Evolutionary conservation across 2,113 vertebrate species (phyloP).

Genomic region (Xyrauchen texanus): DNA sequence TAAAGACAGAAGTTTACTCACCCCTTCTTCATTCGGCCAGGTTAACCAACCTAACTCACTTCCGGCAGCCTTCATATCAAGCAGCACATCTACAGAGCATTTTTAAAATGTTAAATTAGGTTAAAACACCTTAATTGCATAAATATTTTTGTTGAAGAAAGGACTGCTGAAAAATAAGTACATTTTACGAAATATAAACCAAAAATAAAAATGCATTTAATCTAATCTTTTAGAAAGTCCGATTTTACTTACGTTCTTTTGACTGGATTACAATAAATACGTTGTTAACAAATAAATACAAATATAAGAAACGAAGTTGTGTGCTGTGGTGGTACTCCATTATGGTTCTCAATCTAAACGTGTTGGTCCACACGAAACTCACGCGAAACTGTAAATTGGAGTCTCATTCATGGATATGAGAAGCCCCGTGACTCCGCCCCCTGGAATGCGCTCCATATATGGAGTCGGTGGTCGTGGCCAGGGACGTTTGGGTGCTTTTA

Average conservation of each 20-base stretch:
- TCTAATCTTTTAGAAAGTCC: background rate
- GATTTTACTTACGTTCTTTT: constrained; percentile 74
- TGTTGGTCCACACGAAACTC: constrained; percentile 17
- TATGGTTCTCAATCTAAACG: constrained; percentile 34
- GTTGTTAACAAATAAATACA: constrained; percentile 66
- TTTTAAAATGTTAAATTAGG: too few species aligned
- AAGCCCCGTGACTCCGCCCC: constrained; percentile 65
- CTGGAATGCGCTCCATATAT: constrained; percentile 69
- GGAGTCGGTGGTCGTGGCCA: constrained; percentile 59
- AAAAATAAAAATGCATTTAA: too few species aligned
- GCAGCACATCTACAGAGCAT: constrained; percentile 79
- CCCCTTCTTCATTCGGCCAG: constrained; percentile 85
- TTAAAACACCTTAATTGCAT: too few species aligned
- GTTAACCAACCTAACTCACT: constrained; percentile 94
- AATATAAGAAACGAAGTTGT: constrained; percentile 46
- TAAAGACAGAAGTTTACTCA: constrained; percentile 66
- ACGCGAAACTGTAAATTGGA: constrained; percentile 13
- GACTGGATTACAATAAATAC: constrained; percentile 66
- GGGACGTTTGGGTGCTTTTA: background rate
- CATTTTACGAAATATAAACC: too few species aligned
- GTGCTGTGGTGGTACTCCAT: constrained; percentile 67
- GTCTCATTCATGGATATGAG: constrained; percentile 73
- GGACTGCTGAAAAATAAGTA: too few species aligned
- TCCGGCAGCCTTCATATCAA: constrained; percentile 88
- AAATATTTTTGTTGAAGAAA: too few species aligned